Evolutionary conservation across 2,888 invertebrate genomes (phyloP).

Genomic region (Ariolimax columbianus): DNA sequence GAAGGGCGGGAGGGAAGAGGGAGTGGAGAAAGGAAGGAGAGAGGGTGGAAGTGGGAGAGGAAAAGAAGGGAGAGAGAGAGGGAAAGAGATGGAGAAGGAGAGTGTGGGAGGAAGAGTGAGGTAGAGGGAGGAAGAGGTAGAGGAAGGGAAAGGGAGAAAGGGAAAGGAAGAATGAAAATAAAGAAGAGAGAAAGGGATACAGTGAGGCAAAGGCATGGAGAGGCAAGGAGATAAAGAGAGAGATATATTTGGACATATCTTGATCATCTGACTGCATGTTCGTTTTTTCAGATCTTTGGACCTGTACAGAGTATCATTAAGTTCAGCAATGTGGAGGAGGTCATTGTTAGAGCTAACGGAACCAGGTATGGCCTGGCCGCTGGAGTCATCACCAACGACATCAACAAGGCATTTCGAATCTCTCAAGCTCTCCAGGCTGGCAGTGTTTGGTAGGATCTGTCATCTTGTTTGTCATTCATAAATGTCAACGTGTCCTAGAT

Average conservation of each 20-base stretch:
- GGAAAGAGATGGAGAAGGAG: no score
- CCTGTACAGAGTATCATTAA: slow-evolving; percentile 92
- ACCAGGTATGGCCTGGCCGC: slow-evolving; percentile 90
- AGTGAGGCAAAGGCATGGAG: background rate
- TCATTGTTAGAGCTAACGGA: slow-evolving; percentile 88
- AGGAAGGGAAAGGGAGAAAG: background rate
- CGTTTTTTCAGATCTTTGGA: slow-evolving; percentile 87
- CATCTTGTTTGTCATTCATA: background rate
- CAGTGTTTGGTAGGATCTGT: slow-evolving; percentile 84
- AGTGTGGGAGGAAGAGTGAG: no score
- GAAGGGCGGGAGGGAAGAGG: background rate
- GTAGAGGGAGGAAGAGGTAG: background rate
- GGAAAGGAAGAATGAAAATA: background rate
- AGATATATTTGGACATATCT: background rate
- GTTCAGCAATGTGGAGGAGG: slow-evolving; percentile 88
- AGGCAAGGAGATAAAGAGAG: background rate
- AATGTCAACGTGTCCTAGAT: background rate
- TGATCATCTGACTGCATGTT: background rate
- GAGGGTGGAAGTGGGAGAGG: no score
- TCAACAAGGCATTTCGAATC: slow-evolving; percentile 87
- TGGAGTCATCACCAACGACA: slow-evolving; percentile 88
- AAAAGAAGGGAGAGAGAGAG: no score
- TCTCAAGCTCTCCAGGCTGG: slow-evolving; percentile 88
- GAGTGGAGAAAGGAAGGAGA: background rate
- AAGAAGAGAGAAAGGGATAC: background rate